Evolutionary conservation across 2,888 invertebrate genomes (phyloP).

Genomic region (Lepidocyrtinus sp.): DNA sequence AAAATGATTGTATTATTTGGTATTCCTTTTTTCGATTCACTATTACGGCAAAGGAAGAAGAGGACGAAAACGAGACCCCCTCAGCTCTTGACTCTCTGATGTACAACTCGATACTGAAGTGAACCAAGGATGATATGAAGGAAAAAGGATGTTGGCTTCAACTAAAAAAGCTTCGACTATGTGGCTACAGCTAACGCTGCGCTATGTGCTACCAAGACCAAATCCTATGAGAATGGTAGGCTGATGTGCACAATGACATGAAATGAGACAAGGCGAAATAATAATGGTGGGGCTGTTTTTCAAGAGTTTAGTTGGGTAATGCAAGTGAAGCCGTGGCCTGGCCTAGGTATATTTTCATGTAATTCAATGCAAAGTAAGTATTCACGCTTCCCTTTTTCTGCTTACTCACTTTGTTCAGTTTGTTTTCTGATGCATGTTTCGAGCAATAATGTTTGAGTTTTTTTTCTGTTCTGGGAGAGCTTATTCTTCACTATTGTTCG

Average conservation of each 20-base stretch:
- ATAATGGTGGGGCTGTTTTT: conserved; percentile 2
- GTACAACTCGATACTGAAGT: conserved; percentile 40
- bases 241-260: conserved; percentile 10
- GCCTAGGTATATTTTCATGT: too few relatives aligned
- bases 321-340: background rate
- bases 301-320: background rate
- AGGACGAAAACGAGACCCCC: conserved; percentile 21
- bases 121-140: conserved; percentile 38
- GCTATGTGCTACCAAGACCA: background rate
- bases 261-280: conserved; percentile 13
- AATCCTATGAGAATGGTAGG: background rate
- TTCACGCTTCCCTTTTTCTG: background rate
- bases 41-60: background rate
- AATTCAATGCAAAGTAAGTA: background rate
- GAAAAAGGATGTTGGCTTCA: background rate
- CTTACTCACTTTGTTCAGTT: background rate
- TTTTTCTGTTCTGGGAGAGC: conserved; percentile 4
- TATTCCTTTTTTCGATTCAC: background rate
- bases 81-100: conserved; percentile 37
- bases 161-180: background rate
- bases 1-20: background rate
- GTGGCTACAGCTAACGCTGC: conserved; percentile 1
- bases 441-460: background rate
- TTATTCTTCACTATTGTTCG: background rate
- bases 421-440: background rate